Percentiles rank a stretch among this genome's conserved stretches.
phyloP scores from a whole-genome alignment of 2,888 invertebrate species.

The Chesias legatella region DNA sequence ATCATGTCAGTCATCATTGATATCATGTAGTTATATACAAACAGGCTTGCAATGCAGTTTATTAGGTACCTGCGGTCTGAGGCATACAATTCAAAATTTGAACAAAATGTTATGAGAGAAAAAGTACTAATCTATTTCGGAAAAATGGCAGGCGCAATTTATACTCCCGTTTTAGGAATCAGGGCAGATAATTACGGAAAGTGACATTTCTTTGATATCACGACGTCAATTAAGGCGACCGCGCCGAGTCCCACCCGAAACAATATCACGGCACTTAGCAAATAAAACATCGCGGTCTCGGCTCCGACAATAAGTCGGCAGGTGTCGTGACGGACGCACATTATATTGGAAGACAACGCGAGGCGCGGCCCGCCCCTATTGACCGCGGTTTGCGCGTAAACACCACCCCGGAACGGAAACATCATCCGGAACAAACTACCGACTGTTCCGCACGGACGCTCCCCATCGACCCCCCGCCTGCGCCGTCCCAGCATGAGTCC shows the following conservation, averaged over 20 bases:
- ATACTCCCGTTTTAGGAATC: slow-evolving; percentile 14
- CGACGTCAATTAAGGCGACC: slow-evolving; percentile 65
- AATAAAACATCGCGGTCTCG: slow-evolving; percentile 62
- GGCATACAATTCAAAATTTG: too few relatives aligned
- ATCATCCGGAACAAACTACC: slow-evolving; percentile 29
- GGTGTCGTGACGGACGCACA: slow-evolving; percentile 71
- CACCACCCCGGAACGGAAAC: slow-evolving; percentile 53
- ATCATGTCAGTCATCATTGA: too few relatives aligned
- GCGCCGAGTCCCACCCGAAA: slow-evolving; percentile 38
- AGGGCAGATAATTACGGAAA: slow-evolving; percentile 32
- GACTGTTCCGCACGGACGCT: slow-evolving; percentile 10
- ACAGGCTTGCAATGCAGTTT: too few relatives aligned
- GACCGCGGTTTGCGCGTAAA: slow-evolving; percentile 74
- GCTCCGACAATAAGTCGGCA: slow-evolving; percentile 60
- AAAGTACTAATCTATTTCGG: too few relatives aligned
- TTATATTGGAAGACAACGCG: slow-evolving; percentile 68
- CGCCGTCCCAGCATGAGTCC: not conserved
- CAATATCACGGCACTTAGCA: slow-evolving; percentile 68
- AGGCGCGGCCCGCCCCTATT: slow-evolving; percentile 73
- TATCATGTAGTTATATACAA: too few relatives aligned
- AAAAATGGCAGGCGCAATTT: too few relatives aligned
- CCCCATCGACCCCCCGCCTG: slow-evolving; percentile 11
- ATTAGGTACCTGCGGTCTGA: too few relatives aligned
- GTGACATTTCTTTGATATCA: slow-evolving; percentile 61
- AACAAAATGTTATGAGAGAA: too few relatives aligned